A percentile compares a stretch with the other conserved stretches of the same genome.
Conservation (phyloP, 1,140 invertebrate genomes). For the Heliothis virescens region DNA sequence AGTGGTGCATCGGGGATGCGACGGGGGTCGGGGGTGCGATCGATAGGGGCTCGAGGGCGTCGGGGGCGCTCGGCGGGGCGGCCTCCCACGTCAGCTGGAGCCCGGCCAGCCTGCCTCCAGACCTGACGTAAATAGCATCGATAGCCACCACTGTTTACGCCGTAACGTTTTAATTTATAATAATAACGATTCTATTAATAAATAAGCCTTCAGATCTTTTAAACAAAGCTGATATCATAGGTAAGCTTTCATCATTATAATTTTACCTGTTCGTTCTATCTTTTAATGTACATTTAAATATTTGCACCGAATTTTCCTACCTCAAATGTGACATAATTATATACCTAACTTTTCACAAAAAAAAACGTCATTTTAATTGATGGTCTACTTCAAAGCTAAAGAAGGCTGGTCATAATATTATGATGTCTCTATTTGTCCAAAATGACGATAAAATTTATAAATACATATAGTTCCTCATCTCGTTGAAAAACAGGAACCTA, state of each 20-base stretch:
- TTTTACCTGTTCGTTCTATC: not conserved
- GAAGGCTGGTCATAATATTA: not conserved
- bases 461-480: not conserved
- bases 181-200: constrained; percentile 11
- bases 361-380: no score
- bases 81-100: constrained; percentile 61
- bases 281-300: not conserved
- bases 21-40: constrained; percentile 61
- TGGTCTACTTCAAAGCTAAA: not conserved
- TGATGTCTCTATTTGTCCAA: not conserved
- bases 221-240: constrained; percentile 1
- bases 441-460: not conserved
- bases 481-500: not conserved
- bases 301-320: no score
- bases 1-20: constrained; percentile 76
- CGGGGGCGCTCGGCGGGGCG: constrained; percentile 42
- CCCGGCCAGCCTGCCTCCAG: constrained; percentile 57
- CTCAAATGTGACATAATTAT: no score
- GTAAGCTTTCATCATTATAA: not conserved
- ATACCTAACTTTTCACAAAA: no score
- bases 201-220: not conserved
- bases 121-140: constrained; percentile 57
- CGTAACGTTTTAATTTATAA: constrained; percentile 33
- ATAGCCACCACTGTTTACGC: constrained; percentile 26
- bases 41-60: constrained; percentile 66